Conservation (phyloP, 2,797 vertebrate species). For the Gallinago solitaria region DNA sequence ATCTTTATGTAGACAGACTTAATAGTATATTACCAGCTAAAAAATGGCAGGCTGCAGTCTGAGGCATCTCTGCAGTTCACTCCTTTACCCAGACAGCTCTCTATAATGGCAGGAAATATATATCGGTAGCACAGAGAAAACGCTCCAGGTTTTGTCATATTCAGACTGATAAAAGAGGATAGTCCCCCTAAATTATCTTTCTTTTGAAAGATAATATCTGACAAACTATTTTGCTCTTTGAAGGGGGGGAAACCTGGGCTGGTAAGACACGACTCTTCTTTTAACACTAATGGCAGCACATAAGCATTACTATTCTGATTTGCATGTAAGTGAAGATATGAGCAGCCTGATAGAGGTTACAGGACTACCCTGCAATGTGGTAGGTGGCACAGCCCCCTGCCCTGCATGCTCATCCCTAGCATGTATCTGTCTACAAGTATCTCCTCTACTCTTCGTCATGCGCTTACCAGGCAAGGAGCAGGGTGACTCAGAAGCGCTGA, state of each 20-base stretch:
- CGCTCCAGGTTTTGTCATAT: neutral
- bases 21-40: neutral
- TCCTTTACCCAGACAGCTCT: neutral
- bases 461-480: neutral
- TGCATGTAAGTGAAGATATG: neutral
- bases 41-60: neutral
- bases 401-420: neutral
- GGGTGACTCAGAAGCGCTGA: neutral
- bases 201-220: neutral
- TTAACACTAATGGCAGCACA: neutral
- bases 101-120: neutral
- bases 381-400: neutral
- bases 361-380: neutral
- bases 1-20: slow-evolving; percentile 9
- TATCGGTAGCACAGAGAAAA: neutral
- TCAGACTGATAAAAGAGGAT: neutral
- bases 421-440: neutral
- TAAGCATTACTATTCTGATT: neutral
- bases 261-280: neutral
- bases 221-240: neutral
- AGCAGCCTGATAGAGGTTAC: neutral
- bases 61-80: neutral
- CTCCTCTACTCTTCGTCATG: neutral
- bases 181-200: neutral
- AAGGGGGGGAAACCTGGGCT: neutral